A percentile compares a stretch with the other conserved stretches of the same genome.
These are phyloP conservation scores for Nipponacmea schrenckii DNA, from an alignment of 2,888 invertebrate species.

Conservation along the genomic window DNA sequence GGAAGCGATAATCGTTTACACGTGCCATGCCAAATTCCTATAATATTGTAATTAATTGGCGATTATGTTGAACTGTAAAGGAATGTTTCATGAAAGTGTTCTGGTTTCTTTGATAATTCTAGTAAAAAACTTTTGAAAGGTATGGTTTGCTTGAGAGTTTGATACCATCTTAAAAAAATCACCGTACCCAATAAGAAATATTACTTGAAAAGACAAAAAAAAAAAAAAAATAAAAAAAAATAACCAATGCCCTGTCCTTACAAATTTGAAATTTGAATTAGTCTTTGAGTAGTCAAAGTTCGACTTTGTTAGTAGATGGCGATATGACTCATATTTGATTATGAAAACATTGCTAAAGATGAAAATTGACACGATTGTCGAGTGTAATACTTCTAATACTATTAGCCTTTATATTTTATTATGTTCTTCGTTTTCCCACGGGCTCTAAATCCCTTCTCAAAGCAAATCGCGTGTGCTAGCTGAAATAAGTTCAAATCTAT, in stretches of 20 bases:
- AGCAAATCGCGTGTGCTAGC: conserved; percentile 1
- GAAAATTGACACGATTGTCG: conserved; percentile 1
- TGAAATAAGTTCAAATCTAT: neutral
- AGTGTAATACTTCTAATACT: neutral
- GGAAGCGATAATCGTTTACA: conserved; percentile 1
- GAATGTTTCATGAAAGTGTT: no score
- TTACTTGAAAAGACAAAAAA: no score
- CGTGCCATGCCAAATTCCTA: neutral
- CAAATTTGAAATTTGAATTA: no score
- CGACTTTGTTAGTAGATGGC: neutral
- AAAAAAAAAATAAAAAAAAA: no score
- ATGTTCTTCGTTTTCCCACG: neutral
- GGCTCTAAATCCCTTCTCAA: conserved; percentile 3
- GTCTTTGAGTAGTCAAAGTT: no score
- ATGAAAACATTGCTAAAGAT: neutral
- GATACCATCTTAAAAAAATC: no score
- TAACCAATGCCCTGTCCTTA: no score
- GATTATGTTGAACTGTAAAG: neutral
- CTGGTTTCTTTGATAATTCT: no score
- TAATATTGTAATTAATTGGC: neutral
- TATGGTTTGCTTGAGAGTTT: no score
- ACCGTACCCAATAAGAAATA: no score
- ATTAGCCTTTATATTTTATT: neutral
- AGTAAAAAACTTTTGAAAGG: neutral
- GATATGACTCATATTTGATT: neutral